Conservation (phyloP, 2,797 vertebrate species). For the Myotis vivesi region DNA sequence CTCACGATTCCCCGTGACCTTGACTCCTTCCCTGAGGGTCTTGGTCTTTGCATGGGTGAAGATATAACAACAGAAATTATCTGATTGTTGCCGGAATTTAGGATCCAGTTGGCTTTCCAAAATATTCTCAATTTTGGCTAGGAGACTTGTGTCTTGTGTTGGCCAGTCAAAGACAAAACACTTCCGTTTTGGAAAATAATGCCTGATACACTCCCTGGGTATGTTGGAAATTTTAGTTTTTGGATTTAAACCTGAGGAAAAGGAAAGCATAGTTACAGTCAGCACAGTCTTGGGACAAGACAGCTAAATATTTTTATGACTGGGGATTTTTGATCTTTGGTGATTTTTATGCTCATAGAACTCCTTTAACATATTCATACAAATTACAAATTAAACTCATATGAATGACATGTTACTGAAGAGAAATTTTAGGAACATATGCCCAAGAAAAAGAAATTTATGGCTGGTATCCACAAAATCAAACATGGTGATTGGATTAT, state of each 20-base stretch:
- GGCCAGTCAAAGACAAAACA: slow-evolving; percentile 84
- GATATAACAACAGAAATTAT: slow-evolving; percentile 77
- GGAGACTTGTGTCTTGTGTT: slow-evolving; percentile 51
- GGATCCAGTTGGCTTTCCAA: slow-evolving; percentile 67
- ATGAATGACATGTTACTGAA: background rate
- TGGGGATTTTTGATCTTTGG: background rate
- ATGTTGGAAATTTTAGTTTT: slow-evolving; percentile 57
- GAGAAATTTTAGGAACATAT: background rate
- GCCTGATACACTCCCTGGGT: slow-evolving; percentile 69
- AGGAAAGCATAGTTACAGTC: background rate
- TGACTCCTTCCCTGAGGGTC: slow-evolving; percentile 49
- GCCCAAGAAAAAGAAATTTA: background rate
- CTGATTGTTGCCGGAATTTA: slow-evolving; percentile 73
- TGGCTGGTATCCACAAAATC: background rate
- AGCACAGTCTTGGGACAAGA: background rate
- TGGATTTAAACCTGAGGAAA: background rate
- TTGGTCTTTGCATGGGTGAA: slow-evolving; percentile 72
- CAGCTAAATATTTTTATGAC: background rate
- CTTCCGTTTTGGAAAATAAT: slow-evolving; percentile 79
- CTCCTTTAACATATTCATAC: background rate
- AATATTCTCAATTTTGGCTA: slow-evolving; percentile 74
- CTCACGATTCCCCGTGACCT: slow-evolving; percentile 80
- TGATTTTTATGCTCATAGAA: background rate
- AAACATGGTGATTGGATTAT: background rate
- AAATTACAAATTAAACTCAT: background rate